Percentiles rank a stretch among this genome's conserved stretches.
Evolutionary conservation across 2,113 vertebrate species (phyloP).

Genomic region (Pycnonotus jocosus): DNA sequence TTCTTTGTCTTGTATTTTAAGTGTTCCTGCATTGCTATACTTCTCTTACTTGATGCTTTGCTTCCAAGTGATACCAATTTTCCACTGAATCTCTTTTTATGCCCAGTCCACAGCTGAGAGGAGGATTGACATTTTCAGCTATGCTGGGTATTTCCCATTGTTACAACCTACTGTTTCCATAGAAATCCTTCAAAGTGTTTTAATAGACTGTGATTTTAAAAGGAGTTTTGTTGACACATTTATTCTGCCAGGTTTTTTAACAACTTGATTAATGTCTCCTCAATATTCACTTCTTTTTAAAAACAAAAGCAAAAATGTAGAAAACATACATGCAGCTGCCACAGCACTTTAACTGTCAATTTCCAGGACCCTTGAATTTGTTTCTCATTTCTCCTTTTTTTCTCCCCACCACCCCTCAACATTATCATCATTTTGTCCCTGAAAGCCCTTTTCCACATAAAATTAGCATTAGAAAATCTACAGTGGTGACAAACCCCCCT

Average conservation of each 20-base stretch:
- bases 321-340: not conserved
- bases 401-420: not conserved
- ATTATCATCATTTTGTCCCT: constrained; percentile 15
- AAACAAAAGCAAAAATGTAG: not conserved
- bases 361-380: not conserved
- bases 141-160: constrained; percentile 48
- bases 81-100: not conserved
- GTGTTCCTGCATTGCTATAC: not conserved
- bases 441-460: constrained; percentile 33
- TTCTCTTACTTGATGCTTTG: not conserved
- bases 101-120: not conserved
- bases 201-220: constrained; percentile 24
- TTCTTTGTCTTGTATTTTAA: not conserved
- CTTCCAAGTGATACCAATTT: not conserved
- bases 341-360: not conserved
- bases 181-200: constrained; percentile 40
- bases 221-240: constrained; percentile 40
- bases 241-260: constrained; percentile 40
- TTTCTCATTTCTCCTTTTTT: not conserved
- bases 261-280: not conserved
- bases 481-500: not conserved
- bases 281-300: not conserved
- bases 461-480: constrained; percentile 9
- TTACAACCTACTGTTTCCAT: constrained; percentile 53
- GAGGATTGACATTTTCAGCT: constrained; percentile 15